These are phyloP conservation scores for Stenodera caucasica DNA, from an alignment of 2,888 invertebrate genomes.

Conservation along the genomic window DNA sequence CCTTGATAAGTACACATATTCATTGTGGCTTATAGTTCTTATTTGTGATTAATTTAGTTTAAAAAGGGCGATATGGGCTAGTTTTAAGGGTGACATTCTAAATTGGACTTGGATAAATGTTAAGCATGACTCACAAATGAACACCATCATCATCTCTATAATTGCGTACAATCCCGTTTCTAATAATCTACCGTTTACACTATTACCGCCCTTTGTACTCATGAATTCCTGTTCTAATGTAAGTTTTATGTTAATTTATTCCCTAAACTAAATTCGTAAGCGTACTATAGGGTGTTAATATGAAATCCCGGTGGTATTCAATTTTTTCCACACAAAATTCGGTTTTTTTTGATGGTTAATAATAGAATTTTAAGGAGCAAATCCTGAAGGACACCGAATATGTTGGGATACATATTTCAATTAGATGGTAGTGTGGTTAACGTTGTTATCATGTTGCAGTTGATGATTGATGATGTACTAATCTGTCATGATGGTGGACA, in stretches of 20 bases:
- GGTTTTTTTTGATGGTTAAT: too few species aligned
- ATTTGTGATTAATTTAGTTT: background rate
- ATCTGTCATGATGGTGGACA: conserved; percentile 55
- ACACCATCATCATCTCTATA: conserved; percentile 28
- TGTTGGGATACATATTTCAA: conserved; percentile 45
- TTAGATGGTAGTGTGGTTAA: conserved; percentile 43
- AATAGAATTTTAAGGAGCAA: too few species aligned
- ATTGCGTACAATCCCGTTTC: conserved; percentile 45
- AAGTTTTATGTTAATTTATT: conserved; percentile 49
- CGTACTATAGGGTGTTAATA: conserved; percentile 32
- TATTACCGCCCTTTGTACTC: conserved; percentile 32
- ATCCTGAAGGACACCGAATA: too few species aligned
- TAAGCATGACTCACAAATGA: conserved; percentile 9
- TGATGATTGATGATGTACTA: conserved; percentile 56
- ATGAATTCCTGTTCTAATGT: conserved; percentile 45
- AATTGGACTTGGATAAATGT: background rate
- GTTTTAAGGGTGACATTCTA: background rate
- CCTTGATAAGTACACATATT: background rate
- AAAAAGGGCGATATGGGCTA: background rate
- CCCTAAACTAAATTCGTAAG: conserved; percentile 40
- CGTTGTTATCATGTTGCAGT: conserved; percentile 43
- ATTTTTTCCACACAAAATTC: too few species aligned
- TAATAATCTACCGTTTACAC: conserved; percentile 46
- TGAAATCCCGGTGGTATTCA: conserved; percentile 1
- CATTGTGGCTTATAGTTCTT: conserved; percentile 5